Evolutionary conservation across 2,113 vertebrate species (phyloP).

Genomic region (Pseudorasbora parva): DNA sequence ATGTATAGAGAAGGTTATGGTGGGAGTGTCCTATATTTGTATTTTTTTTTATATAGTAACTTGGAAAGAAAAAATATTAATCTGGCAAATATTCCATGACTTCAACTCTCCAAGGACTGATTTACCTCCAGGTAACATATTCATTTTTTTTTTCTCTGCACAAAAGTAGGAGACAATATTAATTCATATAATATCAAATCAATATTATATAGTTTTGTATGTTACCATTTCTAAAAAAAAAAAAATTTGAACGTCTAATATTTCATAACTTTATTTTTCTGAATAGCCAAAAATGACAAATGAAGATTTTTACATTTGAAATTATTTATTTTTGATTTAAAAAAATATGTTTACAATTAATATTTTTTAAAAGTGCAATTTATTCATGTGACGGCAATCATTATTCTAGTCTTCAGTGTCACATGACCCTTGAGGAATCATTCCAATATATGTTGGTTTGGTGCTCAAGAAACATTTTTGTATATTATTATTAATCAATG

Average conservation of each 20-base stretch:
- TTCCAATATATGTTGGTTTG: neutral
- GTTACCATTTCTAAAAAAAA: neutral
- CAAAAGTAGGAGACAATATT: neutral
- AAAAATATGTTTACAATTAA: no score
- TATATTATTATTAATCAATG: neutral
- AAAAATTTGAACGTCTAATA: no score
- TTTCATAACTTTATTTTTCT: neutral
- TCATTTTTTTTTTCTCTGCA: neutral
- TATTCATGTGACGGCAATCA: neutral
- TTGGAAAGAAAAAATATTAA: neutral
- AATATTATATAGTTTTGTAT: neutral
- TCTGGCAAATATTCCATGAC: neutral
- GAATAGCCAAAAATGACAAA: neutral
- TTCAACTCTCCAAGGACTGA: neutral
- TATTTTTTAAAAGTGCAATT: neutral
- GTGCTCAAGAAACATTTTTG: neutral
- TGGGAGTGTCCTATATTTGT: neutral
- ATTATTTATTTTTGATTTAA: no score
- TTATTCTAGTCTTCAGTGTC: neutral
- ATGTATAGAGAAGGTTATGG: neutral
- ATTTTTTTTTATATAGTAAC: neutral
- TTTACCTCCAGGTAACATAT: constrained; percentile 42
- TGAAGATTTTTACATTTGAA: no score
- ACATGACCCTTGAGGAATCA: neutral
- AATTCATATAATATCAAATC: neutral